Conservation (phyloP, 2,113 vertebrate species). For the Athene cunicularia region DNA sequence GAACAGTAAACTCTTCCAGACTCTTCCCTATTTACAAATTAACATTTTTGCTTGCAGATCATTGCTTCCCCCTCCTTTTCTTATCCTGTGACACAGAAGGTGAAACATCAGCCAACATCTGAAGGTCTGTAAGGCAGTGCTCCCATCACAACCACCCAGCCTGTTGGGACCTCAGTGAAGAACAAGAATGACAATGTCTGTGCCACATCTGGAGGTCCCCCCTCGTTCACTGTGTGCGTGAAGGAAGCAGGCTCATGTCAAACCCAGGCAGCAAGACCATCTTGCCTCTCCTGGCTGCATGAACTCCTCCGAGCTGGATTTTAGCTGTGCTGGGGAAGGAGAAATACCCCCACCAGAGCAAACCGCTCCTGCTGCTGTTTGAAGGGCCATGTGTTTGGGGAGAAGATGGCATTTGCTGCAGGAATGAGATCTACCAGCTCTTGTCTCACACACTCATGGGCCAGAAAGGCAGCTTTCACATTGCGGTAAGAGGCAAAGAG, state of each 20-base stretch:
- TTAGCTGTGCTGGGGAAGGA: background rate
- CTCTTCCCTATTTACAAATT: constrained; percentile 72
- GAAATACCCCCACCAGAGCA: background rate
- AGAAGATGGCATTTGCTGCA: background rate
- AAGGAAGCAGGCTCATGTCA: background rate
- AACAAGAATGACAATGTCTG: background rate
- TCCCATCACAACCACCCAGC: background rate
- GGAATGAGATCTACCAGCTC: background rate
- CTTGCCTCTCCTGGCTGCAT: background rate
- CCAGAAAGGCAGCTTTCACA: background rate
- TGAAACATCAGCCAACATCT: background rate
- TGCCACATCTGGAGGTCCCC: background rate
- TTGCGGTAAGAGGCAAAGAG: background rate
- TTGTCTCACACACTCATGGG: accelerated
- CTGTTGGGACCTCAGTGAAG: background rate
- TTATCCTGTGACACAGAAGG: background rate
- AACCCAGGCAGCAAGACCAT: background rate
- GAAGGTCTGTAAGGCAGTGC: background rate
- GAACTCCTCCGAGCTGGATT: background rate
- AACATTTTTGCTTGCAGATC: constrained; percentile 42
- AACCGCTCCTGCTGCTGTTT: background rate
- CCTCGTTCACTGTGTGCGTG: accelerated
- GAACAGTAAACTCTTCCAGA: constrained; percentile 66
- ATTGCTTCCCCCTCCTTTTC: background rate
- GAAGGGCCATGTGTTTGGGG: accelerated